A percentile compares a stretch with the other conserved stretches of the same genome.
Conservation (phyloP, 1,140 invertebrate species). For the Drosophila carrolli region DNA sequence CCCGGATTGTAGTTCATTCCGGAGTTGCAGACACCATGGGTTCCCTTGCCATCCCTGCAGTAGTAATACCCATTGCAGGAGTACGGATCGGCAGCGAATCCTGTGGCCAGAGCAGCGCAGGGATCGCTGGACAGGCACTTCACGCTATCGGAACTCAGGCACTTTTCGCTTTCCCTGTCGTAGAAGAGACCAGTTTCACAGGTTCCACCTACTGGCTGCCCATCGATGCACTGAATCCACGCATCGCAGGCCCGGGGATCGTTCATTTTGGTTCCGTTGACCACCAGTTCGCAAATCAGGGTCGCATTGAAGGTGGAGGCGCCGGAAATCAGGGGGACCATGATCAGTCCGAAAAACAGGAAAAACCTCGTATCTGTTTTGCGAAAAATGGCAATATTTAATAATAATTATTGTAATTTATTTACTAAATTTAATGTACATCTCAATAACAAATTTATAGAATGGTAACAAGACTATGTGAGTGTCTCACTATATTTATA, state of each 20-base stretch:
- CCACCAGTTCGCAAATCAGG: conserved; percentile 51
- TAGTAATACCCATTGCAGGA: conserved; percentile 76
- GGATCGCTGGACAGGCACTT: conserved; percentile 74
- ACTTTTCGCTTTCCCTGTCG: conserved; percentile 54
- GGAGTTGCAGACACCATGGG: conserved; percentile 45
- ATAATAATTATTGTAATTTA: neutral
- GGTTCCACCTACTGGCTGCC: conserved; percentile 40
- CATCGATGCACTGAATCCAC: conserved; percentile 68
- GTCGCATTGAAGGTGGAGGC: conserved; percentile 58
- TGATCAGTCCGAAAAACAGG: neutral
- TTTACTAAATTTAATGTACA: too few relatives aligned
- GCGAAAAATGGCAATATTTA: neutral
- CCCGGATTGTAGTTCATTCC: conserved; percentile 70
- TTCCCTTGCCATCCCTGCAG: conserved; percentile 56
- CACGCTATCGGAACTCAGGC: conserved; percentile 41
- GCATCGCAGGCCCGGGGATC: conserved; percentile 68
- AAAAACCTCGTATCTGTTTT: conserved; percentile 8
- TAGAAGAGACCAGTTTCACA: conserved; percentile 59
- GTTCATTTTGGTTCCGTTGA: conserved; percentile 65
- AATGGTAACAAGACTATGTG: too few relatives aligned
- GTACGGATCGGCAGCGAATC: conserved; percentile 73
- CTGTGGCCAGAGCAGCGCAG: conserved; percentile 51
- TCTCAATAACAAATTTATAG: too few relatives aligned
- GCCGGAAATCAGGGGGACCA: neutral
- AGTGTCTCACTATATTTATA: too few relatives aligned